Conservation (phyloP, 2,113 vertebrate species). For the Xyrauchen texanus region DNA sequence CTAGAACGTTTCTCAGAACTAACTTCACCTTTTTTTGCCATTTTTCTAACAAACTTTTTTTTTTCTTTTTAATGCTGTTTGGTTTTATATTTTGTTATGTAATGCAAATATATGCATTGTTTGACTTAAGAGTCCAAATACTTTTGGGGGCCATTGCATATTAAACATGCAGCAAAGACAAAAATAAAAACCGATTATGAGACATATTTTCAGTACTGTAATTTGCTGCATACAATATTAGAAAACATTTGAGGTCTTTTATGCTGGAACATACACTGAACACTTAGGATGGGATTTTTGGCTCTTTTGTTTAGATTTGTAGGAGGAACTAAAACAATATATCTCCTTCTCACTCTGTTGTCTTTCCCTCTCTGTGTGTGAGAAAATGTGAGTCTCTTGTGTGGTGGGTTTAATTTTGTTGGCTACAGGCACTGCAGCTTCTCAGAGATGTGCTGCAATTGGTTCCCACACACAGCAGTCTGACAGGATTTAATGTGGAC, state of each 20-base stretch:
- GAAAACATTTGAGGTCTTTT: not conserved
- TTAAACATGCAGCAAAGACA: not conserved
- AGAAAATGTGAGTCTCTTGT: constrained; percentile 38
- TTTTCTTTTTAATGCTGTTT: no score
- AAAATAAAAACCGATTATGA: not conserved
- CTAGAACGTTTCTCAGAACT: no score
- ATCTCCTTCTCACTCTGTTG: not conserved
- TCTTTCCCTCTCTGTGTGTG: not conserved
- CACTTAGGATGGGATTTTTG: not conserved
- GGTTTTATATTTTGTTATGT: no score
- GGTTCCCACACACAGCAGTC: constrained; percentile 33
- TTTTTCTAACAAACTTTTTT: no score
- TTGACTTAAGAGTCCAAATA: no score
- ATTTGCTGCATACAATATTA: not conserved
- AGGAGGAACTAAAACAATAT: constrained; percentile 11
- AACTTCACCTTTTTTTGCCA: no score
- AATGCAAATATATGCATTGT: no score
- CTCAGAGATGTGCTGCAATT: constrained; percentile 40
- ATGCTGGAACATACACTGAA: not conserved
- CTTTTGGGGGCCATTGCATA: no score
- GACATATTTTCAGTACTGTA: not conserved
- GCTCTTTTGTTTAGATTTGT: not conserved
- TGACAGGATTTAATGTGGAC: constrained; percentile 40
- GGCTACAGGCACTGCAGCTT: constrained; percentile 31
- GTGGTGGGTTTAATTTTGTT: constrained; percentile 50